phyloP scores from a whole-genome alignment of 2,888 invertebrate genomes.

The Sinodicranocentrus sp. region DNA sequence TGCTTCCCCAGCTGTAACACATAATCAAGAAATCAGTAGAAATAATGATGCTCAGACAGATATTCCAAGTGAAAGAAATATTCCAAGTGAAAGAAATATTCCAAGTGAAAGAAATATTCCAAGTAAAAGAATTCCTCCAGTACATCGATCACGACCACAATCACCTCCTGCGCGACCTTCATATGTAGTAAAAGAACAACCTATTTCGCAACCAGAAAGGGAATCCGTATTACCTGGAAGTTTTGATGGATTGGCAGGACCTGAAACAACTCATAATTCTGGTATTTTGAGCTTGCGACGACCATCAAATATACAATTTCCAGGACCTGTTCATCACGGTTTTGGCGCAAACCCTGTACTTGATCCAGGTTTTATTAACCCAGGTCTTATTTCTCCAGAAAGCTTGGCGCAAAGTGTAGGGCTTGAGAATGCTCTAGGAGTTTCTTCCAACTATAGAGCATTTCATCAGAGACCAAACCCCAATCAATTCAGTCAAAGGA shows the following conservation, averaged over 20 bases:
- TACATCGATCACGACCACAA: neutral
- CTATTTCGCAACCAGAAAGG: too few species aligned
- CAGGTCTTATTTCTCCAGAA: neutral
- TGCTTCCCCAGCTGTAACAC: neutral
- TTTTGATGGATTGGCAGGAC: too few species aligned
- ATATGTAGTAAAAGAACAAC: too few species aligned
- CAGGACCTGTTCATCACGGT: too few species aligned
- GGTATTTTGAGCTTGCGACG: too few species aligned
- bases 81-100: neutral
- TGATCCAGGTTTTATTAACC: constrained; percentile 25
- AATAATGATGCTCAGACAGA: constrained; percentile 7
- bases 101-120: neutral
- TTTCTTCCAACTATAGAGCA: neutral
- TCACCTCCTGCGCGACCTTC: too few species aligned
- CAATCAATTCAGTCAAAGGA: constrained; percentile 23
- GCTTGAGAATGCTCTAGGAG: constrained; percentile 40
- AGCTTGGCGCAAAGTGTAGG: neutral
- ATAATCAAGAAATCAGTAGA: constrained; percentile 4
- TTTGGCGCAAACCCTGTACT: neutral
- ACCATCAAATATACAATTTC: too few species aligned
- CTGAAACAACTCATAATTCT: too few species aligned
- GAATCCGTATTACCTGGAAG: too few species aligned
- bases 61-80: neutral
- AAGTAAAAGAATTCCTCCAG: neutral
- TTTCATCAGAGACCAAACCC: constrained; percentile 7